phyloP scores from a whole-genome alignment of 2,113 vertebrate genomes.

The Oryzias celebensis region DNA sequence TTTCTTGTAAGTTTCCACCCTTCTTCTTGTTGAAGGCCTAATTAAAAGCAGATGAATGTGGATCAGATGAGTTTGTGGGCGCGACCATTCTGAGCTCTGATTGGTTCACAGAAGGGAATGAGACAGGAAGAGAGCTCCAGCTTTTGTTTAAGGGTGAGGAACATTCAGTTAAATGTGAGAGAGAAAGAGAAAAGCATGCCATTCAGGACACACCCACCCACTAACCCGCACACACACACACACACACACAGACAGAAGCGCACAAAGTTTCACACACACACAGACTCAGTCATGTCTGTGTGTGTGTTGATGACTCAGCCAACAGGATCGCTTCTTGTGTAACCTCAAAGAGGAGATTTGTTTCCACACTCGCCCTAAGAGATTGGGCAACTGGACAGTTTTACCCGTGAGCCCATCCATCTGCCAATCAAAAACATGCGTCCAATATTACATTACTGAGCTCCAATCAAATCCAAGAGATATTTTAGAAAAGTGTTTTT shows the following conservation, averaged over 20 bases:
- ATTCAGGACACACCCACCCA: constrained; percentile 22
- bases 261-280: constrained; percentile 2
- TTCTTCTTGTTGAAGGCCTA: neutral
- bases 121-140: constrained; percentile 33
- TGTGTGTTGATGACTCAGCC: constrained; percentile 38
- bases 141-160: constrained; percentile 33
- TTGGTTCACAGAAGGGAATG: constrained; percentile 28
- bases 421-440: too few relatives aligned
- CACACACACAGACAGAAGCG: constrained; percentile 22
- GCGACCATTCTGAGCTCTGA: constrained; percentile 7
- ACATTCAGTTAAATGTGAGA: neutral
- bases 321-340: neutral
- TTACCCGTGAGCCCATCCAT: too few relatives aligned
- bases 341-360: neutral
- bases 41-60: constrained; percentile 16
- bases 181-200: neutral
- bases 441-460: too few relatives aligned
- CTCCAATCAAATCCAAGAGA: too few relatives aligned
- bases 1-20: neutral
- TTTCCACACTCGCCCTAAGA: neutral
- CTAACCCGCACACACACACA: neutral
- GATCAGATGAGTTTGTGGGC: constrained; percentile 12
- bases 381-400: too few relatives aligned
- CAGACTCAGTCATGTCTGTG: neutral
- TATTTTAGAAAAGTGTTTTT: too few relatives aligned